phyloP scores from a whole-genome alignment of 2,113 vertebrate species.

The Myrmophylax atrothorax region DNA sequence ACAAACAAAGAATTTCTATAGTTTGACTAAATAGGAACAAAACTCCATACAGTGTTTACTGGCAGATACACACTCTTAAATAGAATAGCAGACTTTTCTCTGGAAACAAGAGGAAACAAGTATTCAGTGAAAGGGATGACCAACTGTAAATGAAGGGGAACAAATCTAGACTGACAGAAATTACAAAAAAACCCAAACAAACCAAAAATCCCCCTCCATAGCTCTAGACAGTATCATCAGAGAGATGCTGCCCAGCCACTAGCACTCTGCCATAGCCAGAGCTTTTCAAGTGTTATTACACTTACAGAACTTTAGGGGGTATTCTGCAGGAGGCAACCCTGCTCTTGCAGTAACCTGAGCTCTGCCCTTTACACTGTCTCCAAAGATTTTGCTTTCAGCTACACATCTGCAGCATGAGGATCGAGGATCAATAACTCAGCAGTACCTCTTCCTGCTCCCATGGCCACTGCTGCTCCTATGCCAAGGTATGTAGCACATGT shows the following conservation, averaged over 20 bases:
- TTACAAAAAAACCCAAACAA: not conserved
- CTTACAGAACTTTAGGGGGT: not conserved
- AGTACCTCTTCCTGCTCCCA: not conserved
- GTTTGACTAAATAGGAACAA: not conserved
- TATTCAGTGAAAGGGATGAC: not conserved
- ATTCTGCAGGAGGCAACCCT: not conserved
- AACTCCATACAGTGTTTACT: not conserved
- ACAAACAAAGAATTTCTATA: not conserved
- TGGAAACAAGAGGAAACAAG: not conserved
- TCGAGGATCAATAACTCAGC: not conserved
- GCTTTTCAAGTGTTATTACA: fast-evolving
- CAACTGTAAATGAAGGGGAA: not conserved
- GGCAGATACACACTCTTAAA: not conserved
- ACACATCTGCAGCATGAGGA: not conserved
- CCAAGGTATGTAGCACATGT: not conserved
- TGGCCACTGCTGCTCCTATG: fast-evolving
- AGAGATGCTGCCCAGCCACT: not conserved
- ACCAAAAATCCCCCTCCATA: not conserved
- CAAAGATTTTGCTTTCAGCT: not conserved
- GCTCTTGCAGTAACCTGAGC: not conserved
- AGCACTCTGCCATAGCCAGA: not conserved
- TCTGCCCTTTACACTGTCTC: not conserved
- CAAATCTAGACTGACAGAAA: not conserved
- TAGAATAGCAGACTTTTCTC: not conserved
- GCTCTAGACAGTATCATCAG: not conserved